Evolutionary conservation across 2,113 vertebrate genomes (phyloP).

Genomic region (Nicator chloris): DNA sequence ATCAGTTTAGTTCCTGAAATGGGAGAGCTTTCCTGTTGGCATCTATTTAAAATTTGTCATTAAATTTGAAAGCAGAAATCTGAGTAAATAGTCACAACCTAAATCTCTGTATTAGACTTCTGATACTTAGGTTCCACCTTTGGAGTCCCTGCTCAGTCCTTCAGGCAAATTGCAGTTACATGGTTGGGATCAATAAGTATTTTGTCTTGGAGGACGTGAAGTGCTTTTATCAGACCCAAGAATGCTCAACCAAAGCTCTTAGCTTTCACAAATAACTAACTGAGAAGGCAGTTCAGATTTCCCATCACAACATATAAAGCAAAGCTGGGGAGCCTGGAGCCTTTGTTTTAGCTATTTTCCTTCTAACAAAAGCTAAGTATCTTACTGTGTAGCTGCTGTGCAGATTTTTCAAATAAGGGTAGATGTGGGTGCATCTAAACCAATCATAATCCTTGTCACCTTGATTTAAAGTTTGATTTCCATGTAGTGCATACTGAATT

Average conservation of each 20-base stretch:
- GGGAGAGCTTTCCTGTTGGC: not conserved
- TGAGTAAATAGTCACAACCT: not conserved
- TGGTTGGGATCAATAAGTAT: not conserved
- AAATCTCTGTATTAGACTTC: not conserved
- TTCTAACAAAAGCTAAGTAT: not conserved
- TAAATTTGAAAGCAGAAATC: not conserved
- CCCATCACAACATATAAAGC: not conserved
- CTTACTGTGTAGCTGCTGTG: not conserved
- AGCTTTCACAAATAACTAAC: not conserved
- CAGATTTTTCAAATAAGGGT: not conserved
- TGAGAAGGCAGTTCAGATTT: not conserved
- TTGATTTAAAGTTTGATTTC: not conserved
- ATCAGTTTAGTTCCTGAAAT: not conserved
- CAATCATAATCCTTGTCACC: not conserved
- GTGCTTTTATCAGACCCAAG: not conserved
- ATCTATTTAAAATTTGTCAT: not conserved
- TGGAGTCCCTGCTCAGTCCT: not conserved
- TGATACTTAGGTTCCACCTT: not conserved
- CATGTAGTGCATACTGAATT: not conserved
- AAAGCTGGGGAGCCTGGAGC: not conserved
- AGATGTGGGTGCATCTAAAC: not conserved
- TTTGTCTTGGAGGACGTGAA: not conserved
- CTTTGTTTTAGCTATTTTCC: not conserved
- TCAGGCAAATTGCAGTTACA: not conserved
- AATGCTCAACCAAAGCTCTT: not conserved